A percentile compares a stretch with the other conserved stretches of the same genome.
Conservation (phyloP, 2,113 vertebrate genomes). For the Centrocercus urophasianus region DNA sequence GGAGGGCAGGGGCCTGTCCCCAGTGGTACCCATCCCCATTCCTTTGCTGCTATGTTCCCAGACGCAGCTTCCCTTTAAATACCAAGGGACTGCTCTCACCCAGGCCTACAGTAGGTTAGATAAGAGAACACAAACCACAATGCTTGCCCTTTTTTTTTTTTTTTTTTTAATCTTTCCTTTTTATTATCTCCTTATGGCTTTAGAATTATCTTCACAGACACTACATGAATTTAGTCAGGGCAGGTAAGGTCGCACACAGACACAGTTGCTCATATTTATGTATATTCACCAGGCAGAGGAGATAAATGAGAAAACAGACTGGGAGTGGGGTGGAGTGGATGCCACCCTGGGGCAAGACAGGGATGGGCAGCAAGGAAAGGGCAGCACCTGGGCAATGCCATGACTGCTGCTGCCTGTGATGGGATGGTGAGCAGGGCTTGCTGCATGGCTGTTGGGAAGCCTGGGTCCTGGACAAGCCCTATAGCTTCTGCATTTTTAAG, state of each 20-base stretch:
- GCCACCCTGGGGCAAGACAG: not conserved
- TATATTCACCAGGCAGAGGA: conserved; percentile 62
- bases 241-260: conserved; percentile 75
- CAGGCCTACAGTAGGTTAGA: conserved; percentile 76
- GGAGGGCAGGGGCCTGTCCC: not conserved
- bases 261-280: conserved; percentile 66
- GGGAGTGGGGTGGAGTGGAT: not conserved
- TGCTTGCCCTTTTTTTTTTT: conserved; percentile 38
- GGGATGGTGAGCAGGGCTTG: not conserved
- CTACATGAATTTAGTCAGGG: conserved; percentile 80
- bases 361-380: not conserved
- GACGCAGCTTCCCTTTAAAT: conserved; percentile 41
- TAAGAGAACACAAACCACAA: conserved; percentile 69
- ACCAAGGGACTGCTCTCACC: conserved; percentile 47
- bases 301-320: conserved; percentile 65
- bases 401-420: not conserved
- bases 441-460: not conserved
- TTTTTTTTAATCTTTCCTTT: conserved; percentile 43
- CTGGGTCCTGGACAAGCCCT: not conserved
- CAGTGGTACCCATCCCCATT: not conserved
- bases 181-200: conserved; percentile 80
- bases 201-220: conserved; percentile 81
- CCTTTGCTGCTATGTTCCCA: not conserved
- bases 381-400: not conserved
- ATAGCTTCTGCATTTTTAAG: fast-evolving